Conservation (phyloP, 2,888 invertebrate species). For the Sphaeridia pumilis region DNA sequence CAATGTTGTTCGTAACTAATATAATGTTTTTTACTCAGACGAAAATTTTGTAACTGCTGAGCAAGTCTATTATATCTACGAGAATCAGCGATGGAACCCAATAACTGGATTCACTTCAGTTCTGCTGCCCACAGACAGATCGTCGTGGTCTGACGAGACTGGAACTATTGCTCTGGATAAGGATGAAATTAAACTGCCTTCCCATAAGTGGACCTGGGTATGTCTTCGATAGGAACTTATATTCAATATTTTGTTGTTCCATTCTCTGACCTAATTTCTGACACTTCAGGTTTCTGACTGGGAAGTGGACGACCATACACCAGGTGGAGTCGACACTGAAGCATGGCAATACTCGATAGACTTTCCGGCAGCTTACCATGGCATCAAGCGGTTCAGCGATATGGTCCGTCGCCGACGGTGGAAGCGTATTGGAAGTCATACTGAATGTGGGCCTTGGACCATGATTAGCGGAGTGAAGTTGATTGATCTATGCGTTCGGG, state of each 20-base stretch:
- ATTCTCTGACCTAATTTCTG: neutral
- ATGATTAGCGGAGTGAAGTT: slow-evolving; percentile 76
- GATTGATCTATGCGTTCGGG: slow-evolving; percentile 64
- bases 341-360: slow-evolving; percentile 95
- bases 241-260: slow-evolving; percentile 8
- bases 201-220: slow-evolving; percentile 83
- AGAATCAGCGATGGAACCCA: slow-evolving; percentile 84
- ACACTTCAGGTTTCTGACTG: slow-evolving; percentile 65
- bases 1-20: too few species aligned
- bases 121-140: slow-evolving; percentile 68
- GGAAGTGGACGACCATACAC: slow-evolving; percentile 81
- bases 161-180: slow-evolving; percentile 72
- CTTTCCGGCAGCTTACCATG: slow-evolving; percentile 77
- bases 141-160: slow-evolving; percentile 83
- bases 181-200: slow-evolving; percentile 72
- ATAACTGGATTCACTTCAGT: slow-evolving; percentile 73
- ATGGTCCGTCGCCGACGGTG: slow-evolving; percentile 74
- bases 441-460: slow-evolving; percentile 77
- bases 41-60: slow-evolving; percentile 53
- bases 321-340: slow-evolving; percentile 77
- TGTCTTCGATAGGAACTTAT: slow-evolving; percentile 15
- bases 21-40: too few species aligned
- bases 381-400: slow-evolving; percentile 73
- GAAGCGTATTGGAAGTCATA: slow-evolving; percentile 69
- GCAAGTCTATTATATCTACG: slow-evolving; percentile 77